phyloP scores from a whole-genome alignment of 2,797 vertebrate species.

The Ceryle rudis region DNA sequence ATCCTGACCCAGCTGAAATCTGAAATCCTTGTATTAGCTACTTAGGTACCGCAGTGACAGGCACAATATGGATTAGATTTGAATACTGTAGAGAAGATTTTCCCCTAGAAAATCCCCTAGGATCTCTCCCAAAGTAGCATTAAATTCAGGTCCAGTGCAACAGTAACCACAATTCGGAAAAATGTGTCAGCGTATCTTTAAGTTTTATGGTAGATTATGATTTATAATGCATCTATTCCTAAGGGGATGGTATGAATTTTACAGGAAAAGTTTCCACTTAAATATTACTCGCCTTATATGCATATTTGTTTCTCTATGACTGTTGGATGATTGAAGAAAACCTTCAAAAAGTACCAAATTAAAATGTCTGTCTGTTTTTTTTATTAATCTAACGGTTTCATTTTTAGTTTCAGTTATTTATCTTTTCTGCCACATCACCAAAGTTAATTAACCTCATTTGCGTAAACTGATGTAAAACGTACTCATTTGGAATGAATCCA shows the following conservation, averaged over 20 bases:
- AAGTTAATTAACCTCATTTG: conserved; percentile 42
- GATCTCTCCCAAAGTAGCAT: conserved; percentile 51
- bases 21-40: conserved; percentile 47
- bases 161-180: conserved; percentile 54
- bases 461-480: not conserved
- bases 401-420: conserved; percentile 6
- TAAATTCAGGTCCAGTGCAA: conserved; percentile 57
- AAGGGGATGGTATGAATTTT: not conserved
- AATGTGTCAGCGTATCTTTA: conserved; percentile 32
- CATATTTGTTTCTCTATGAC: not conserved
- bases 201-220: conserved; percentile 54
- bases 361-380: not conserved
- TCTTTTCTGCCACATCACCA: not conserved
- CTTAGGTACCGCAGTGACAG: not conserved
- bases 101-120: conserved; percentile 56
- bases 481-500: conserved; percentile 35
- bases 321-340: not conserved
- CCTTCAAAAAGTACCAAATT: not conserved
- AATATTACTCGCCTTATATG: not conserved
- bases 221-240: conserved; percentile 51
- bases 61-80: conserved; percentile 64
- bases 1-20: conserved; percentile 30
- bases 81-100: conserved; percentile 49
- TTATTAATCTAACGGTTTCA: not conserved
- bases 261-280: conserved; percentile 1